Conservation (phyloP, 2,797 vertebrate genomes). For the Gymnopithys bicolor region DNA sequence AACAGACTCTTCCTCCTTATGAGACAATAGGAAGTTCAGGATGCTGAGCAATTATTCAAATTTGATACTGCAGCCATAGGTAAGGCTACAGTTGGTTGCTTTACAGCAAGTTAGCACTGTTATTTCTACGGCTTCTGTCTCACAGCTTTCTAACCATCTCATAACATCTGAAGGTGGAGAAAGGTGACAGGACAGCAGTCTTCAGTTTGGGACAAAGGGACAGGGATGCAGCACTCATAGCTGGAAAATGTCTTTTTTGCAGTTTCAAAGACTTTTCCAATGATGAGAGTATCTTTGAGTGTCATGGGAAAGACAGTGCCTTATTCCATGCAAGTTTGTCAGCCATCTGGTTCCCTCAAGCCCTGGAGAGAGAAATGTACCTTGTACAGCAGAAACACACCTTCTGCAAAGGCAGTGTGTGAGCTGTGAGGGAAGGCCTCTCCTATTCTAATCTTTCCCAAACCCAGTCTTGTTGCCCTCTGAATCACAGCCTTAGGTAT, state of each 20-base stretch:
- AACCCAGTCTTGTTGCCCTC: neutral
- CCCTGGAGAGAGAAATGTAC: neutral
- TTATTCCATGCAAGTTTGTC: neutral
- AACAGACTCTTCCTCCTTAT: neutral
- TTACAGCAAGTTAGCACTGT: neutral
- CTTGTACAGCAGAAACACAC: neutral
- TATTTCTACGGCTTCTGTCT: neutral
- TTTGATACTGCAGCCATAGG: neutral
- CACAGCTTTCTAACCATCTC: neutral
- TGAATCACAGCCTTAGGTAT: neutral
- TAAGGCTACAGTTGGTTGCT: neutral
- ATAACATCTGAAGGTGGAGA: neutral
- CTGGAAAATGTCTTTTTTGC: neutral
- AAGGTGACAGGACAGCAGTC: neutral
- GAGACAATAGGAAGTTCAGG: neutral
- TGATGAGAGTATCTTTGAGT: neutral
- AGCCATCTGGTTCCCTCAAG: neutral
- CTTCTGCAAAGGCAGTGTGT: neutral
- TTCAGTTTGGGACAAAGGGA: neutral
- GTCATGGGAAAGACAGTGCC: neutral
- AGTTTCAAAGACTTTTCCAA: neutral
- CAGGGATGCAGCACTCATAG: neutral
- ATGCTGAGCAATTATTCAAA: neutral
- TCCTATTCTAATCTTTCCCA: neutral
- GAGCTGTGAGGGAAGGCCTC: neutral